Evolutionary conservation across 92 coral and sea anemone species (phyloP).

Genomic region (Actinostola sp.): DNA sequence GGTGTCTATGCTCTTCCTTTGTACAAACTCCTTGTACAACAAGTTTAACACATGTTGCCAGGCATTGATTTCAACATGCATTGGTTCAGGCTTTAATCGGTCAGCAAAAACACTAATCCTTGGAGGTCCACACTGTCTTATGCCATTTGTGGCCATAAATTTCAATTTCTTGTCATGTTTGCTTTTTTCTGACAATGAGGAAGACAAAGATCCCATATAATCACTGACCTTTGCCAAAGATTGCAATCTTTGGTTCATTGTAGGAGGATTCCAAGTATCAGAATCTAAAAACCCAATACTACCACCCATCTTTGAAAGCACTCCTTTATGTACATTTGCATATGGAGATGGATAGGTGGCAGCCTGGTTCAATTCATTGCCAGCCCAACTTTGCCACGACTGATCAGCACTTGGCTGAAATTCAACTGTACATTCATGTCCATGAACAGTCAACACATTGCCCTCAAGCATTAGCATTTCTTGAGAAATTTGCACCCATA

Average conservation of each 20-base stretch:
- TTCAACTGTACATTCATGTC: conserved; percentile 57
- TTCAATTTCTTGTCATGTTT: conserved; percentile 32
- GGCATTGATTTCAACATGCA: conserved; percentile 69
- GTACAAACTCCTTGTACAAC: conserved; percentile 51
- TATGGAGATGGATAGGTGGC: conserved; percentile 74
- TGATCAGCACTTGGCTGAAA: conserved; percentile 79
- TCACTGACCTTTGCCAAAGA: conserved; percentile 21
- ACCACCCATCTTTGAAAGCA: conserved; percentile 51
- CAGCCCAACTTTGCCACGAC: conserved; percentile 80
- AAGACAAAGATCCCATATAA: conserved; percentile 12
- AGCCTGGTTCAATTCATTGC: conserved; percentile 63
- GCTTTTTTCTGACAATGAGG: conserved; percentile 2
- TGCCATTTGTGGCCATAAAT: conserved; percentile 64
- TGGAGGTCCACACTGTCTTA: conserved; percentile 56
- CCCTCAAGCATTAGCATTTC: conserved; percentile 80
- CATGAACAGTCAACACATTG: conserved; percentile 48
- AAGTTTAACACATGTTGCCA: conserved; percentile 58
- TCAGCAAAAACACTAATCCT: conserved; percentile 69
- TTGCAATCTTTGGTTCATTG: conserved; percentile 20
- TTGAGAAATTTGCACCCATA: conserved; percentile 43
- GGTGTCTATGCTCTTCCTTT: conserved; percentile 31
- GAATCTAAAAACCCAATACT: conserved; percentile 42
- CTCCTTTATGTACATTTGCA: conserved; percentile 65
- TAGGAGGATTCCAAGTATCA: conserved; percentile 52
- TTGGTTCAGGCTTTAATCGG: conserved; percentile 69